Evolutionary conservation across 2,113 vertebrate species (phyloP), one percentile per base, ranked within the genome.

Genomic region (Xyliphius kryptos): DNA sequence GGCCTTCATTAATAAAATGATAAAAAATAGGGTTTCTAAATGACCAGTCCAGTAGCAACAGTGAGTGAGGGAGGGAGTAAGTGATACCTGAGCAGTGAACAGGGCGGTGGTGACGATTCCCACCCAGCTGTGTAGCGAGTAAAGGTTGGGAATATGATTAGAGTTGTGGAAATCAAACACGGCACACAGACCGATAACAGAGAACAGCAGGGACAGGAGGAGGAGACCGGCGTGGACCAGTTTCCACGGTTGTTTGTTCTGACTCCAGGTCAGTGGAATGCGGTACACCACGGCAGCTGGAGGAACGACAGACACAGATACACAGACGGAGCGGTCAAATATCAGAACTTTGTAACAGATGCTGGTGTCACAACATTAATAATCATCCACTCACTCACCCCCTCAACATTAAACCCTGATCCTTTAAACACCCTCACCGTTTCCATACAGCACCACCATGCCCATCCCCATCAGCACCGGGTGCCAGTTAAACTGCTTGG

Each of bases 61-160:
- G n/a, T 38, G 36, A 6, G 36, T 38, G 5, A 38, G 36, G 5
- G 5, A 38, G 10, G 10, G 5, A 6, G 36, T 6, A 38, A 12
- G 10, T 41, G 40, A 12, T 21, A 97, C 95, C 93, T 97, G 94
- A 8, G 80, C 74, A 55, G 90, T 81, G 1, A 97, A 98, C 19
- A 97, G 80, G 61, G 87, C 64, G 1, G 83, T 54, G 0, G 92
- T 81, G 8, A n/a, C 51, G 52, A 98, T 83, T 15, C 94, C 94
- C 64, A 97, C 63, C 95, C 95, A 98, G 81, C 94, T 98, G 82
- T 98, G 95, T 67, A 98, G 61, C 0, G 94, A 95, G 75, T 98
- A 98, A 44, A 97, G 81, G 68, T 93, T 90, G 50, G 86, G 32
- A 0, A 63, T 88, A 0, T 67, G 32, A 0, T 62, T 1, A 0